These are phyloP conservation scores for Prinia subflava DNA, from an alignment of 2,113 vertebrate genomes.

Conservation along the genomic window DNA sequence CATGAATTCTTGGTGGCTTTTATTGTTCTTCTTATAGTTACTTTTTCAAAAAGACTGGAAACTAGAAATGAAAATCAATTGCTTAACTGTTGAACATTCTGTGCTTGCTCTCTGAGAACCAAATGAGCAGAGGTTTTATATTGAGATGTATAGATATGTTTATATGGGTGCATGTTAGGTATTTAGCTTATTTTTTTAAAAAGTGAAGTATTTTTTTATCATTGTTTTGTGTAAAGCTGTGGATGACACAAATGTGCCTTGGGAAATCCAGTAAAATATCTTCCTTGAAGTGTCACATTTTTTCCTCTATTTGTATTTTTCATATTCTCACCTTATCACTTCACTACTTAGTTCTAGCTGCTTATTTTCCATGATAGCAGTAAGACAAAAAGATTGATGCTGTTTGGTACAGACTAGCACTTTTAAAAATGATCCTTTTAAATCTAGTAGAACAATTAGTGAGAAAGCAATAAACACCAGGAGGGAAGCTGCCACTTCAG, in stretches of 20 bases:
- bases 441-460: background rate
- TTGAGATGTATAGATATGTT: background rate
- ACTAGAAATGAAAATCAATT: background rate
- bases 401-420: background rate
- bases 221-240: background rate
- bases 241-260: background rate
- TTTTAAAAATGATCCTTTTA: background rate
- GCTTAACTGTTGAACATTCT: background rate
- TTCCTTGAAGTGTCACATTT: background rate
- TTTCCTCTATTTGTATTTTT: background rate
- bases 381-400: background rate
- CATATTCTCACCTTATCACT: background rate
- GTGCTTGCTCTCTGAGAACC: background rate
- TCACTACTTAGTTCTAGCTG: background rate
- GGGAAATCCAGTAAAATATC: constrained; percentile 32
- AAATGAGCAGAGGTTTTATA: background rate
- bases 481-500: background rate
- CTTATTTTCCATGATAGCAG: background rate
- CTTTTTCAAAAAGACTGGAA: background rate
- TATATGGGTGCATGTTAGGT: background rate
- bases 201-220: background rate
- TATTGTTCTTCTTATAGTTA: background rate
- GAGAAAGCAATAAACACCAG: background rate
- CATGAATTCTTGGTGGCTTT: background rate
- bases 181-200: background rate